A percentile compares a stretch with the other conserved stretches of the same genome.
Conservation (phyloP, 2,113 vertebrate genomes). For the Rhabdomys dilectus region DNA sequence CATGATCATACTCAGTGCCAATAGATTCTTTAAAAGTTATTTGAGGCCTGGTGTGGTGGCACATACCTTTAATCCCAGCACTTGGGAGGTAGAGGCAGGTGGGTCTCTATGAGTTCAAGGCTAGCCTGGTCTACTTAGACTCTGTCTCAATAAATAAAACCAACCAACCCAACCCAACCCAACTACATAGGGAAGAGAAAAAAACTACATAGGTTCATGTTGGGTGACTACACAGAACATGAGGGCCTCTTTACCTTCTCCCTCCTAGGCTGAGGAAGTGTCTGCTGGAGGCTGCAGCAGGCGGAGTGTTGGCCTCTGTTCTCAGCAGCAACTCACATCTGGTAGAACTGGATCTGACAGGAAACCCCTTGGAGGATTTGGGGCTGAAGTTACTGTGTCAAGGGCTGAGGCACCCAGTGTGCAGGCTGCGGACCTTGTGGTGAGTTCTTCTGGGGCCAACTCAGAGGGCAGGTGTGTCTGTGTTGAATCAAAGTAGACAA, state of each 20-base stretch:
- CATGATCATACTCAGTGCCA: neutral
- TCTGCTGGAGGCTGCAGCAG: neutral
- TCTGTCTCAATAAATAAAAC: neutral
- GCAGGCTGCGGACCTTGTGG: conserved; percentile 60
- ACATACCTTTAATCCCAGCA: neutral
- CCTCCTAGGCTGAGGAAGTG: conserved; percentile 72
- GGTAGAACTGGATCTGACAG: conserved; percentile 66
- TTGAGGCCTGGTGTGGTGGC: neutral
- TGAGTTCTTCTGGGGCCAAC: neutral
- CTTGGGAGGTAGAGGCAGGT: too few species aligned
- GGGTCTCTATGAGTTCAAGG: neutral
- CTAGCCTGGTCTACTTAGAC: neutral
- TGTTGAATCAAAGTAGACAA: neutral
- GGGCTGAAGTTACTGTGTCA: conserved; percentile 61
- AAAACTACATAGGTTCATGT: neutral
- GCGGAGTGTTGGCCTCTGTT: conserved; percentile 19
- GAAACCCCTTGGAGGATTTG: conserved; percentile 18
- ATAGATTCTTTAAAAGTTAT: neutral
- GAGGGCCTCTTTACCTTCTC: fast-evolving
- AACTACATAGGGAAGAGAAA: neutral
- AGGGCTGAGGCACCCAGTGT: conserved; percentile 9
- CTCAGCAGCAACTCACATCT: conserved; percentile 35
- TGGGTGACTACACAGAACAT: neutral
- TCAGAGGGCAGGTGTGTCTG: neutral
- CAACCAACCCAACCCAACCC: neutral